A percentile compares a stretch with the other conserved stretches of the same genome.
Evolutionary conservation across 1,140 invertebrate genomes (phyloP).

Genomic region (Antheraea pernyi): DNA sequence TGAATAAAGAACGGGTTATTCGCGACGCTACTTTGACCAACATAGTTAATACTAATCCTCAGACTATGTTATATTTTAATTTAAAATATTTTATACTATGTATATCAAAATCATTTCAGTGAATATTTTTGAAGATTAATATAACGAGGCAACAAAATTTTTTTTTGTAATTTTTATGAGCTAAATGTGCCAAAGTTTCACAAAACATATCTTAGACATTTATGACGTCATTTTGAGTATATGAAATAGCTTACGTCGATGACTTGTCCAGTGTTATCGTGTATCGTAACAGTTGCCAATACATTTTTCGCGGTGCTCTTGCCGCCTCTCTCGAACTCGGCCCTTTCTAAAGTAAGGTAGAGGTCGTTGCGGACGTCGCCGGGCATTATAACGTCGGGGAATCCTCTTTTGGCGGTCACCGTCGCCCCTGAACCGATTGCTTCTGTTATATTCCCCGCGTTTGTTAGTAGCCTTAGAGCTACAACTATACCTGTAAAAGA

Average conservation of each 20-base stretch:
- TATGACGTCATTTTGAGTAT: too few species aligned
- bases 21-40: too few species aligned
- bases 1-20: too few species aligned
- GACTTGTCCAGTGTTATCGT: constrained; percentile 88
- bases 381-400: constrained; percentile 97
- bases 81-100: too few species aligned
- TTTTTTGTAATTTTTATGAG: too few species aligned
- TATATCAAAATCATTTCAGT: too few species aligned
- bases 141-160: too few species aligned
- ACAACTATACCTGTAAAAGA: constrained; percentile 69
- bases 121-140: too few species aligned
- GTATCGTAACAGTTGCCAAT: constrained; percentile 89
- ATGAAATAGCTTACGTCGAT: constrained; percentile 81
- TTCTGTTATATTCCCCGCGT: constrained; percentile 61
- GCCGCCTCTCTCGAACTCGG: constrained; percentile 96
- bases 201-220: too few species aligned
- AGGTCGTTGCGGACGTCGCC: constrained; percentile 97
- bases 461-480: constrained; percentile 60
- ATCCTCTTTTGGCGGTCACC: constrained; percentile 93
- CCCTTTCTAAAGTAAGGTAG: constrained; percentile 92
- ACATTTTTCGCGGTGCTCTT: constrained; percentile 98
- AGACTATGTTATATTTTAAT: too few species aligned
- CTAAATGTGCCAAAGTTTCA: too few species aligned
- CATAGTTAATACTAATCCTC: too few species aligned
- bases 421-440: constrained; percentile 83